Percentiles rank a stretch among this genome's conserved stretches.
Evolutionary conservation across 2,113 vertebrate genomes (phyloP).

Genomic region (Notarius quadriscutis): DNA sequence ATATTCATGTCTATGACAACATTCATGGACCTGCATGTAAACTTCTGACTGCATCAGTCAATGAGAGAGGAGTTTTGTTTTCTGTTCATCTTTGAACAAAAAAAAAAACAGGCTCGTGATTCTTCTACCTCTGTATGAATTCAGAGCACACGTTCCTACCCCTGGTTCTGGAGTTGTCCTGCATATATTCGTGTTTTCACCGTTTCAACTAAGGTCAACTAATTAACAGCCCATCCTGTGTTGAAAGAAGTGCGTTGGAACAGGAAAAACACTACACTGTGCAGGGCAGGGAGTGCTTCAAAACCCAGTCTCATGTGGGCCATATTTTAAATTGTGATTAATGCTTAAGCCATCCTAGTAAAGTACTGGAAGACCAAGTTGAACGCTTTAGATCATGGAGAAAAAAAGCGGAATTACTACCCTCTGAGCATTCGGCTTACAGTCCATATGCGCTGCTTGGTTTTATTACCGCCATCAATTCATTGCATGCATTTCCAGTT

Average conservation of each 20-base stretch:
- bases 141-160: neutral
- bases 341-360: neutral
- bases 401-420: constrained; percentile 22
- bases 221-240: neutral
- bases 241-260: no score
- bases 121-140: neutral
- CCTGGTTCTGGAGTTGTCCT: neutral
- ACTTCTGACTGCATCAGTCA: neutral
- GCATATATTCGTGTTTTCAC: neutral
- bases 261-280: neutral
- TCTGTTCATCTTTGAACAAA: neutral
- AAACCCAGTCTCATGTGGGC: neutral
- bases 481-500: constrained; percentile 5
- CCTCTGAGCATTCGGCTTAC: neutral
- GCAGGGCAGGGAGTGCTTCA: neutral
- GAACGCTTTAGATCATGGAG: neutral
- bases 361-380: neutral
- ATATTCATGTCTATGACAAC: no score
- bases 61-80: neutral
- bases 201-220: neutral
- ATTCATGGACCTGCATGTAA: no score
- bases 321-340: neutral
- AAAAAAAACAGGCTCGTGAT: neutral
- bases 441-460: neutral
- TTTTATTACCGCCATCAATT: constrained; percentile 20